These are phyloP conservation scores for Slavum lentiscoides DNA, from an alignment of 2,888 invertebrate species.

Conservation along the genomic window DNA sequence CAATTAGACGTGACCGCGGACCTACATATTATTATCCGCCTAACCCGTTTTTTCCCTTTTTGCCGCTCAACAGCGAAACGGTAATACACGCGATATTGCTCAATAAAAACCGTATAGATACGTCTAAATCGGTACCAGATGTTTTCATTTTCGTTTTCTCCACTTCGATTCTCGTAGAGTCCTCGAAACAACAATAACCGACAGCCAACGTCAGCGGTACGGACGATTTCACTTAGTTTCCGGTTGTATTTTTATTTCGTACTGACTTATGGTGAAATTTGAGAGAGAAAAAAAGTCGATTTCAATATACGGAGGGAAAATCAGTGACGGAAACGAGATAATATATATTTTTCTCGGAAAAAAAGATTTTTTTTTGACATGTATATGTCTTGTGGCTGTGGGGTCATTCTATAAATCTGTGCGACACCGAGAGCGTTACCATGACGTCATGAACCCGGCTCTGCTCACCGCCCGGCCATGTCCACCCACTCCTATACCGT, in stretches of 20 bases:
- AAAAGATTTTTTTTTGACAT: too few species aligned
- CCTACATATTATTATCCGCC: background rate
- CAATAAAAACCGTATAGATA: constrained; percentile 30
- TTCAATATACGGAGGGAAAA: background rate
- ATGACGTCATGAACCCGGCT: too few species aligned
- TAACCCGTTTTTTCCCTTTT: background rate
- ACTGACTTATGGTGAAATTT: too few species aligned
- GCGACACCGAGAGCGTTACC: too few species aligned
- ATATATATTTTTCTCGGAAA: background rate
- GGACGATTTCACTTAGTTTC: background rate
- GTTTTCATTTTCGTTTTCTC: constrained; percentile 5
- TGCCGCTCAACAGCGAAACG: background rate
- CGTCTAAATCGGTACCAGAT: constrained; percentile 30
- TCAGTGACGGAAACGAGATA: background rate
- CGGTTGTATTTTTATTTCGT: background rate
- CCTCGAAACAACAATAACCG: constrained; percentile 20
- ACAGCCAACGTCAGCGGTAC: constrained; percentile 16
- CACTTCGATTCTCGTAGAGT: background rate
- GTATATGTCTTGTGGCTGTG: too few species aligned
- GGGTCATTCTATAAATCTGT: too few species aligned
- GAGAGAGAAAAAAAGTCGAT: background rate
- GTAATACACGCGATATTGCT: constrained; percentile 7
- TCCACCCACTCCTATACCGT: too few species aligned
- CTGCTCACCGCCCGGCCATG: too few species aligned
- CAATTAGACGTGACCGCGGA: background rate